Conservation (phyloP, 2,113 vertebrate species). For the Carassius auratus region DNA sequence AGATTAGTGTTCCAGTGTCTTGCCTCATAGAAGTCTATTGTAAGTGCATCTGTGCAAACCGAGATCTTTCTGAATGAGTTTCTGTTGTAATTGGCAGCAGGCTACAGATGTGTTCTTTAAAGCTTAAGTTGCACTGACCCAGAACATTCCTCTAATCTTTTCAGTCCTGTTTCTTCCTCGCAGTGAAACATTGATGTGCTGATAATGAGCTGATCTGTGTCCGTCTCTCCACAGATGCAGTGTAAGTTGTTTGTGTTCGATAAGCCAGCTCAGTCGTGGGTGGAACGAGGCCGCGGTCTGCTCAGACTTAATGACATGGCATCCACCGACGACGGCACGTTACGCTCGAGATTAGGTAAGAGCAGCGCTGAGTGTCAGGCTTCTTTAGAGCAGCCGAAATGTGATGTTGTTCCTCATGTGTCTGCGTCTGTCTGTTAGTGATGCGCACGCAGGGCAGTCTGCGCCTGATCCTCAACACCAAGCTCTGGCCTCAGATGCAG, state of each 20-base stretch:
- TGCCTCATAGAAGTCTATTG: neutral
- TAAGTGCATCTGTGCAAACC: neutral
- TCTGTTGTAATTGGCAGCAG: neutral
- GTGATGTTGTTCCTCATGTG: neutral
- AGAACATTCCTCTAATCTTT: neutral
- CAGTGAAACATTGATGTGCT: neutral
- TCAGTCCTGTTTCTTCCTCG: neutral
- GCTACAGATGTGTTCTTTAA: neutral
- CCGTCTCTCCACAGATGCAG: constrained; percentile 82
- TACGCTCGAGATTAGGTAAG: constrained; percentile 94
- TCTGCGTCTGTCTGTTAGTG: constrained; percentile 72
- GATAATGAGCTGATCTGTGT: constrained; percentile 5
- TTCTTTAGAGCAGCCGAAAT: neutral
- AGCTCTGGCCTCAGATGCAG: constrained; percentile 99
- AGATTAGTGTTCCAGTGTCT: neutral
- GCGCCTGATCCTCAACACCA: constrained; percentile 96
- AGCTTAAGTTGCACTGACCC: neutral
- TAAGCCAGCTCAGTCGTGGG: constrained; percentile 97
- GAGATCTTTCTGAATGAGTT: neutral
- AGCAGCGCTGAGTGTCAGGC: neutral
- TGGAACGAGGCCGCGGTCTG: constrained; percentile 93
- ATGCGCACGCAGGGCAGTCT: constrained; percentile 99
- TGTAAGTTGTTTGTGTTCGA: constrained; percentile 99
- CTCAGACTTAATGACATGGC: constrained; percentile 98
- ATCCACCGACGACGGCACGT: constrained; percentile 88